A percentile compares a stretch with the other conserved stretches of the same genome.
phyloP scores from a whole-genome alignment of 2,888 invertebrate species.

The Cheilosia urbana region DNA sequence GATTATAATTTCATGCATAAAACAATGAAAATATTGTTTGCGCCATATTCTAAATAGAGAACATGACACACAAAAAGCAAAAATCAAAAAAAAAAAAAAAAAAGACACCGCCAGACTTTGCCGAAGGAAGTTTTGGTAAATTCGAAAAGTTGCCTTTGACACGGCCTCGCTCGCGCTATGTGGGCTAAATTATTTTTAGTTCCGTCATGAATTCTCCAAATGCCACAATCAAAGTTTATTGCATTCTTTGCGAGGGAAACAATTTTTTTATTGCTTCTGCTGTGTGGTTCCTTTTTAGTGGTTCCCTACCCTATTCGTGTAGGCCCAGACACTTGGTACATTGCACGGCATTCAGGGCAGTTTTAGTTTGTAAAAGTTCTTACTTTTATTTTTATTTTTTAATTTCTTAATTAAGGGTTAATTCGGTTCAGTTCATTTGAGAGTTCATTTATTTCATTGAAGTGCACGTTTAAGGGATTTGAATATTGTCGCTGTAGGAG shows the following conservation, averaged over 20 bases:
- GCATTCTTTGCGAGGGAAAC: slow-evolving; percentile 61
- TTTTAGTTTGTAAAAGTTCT: slow-evolving; percentile 35
- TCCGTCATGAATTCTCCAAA: slow-evolving; percentile 54
- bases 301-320: slow-evolving; percentile 18
- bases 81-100: not conserved
- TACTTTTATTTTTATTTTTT: slow-evolving; percentile 21
- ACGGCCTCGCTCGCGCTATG: slow-evolving; percentile 13
- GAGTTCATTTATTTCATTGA: slow-evolving; percentile 44
- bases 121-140: slow-evolving; percentile 10
- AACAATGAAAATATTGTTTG: slow-evolving; percentile 40
- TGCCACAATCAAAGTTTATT: slow-evolving; percentile 65
- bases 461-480: slow-evolving; percentile 8
- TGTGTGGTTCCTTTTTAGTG: slow-evolving; percentile 49
- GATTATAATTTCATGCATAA: slow-evolving; percentile 33
- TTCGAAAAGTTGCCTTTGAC: slow-evolving; percentile 33
- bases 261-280: slow-evolving; percentile 41
- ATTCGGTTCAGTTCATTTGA: slow-evolving; percentile 54
- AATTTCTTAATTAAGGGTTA: slow-evolving; percentile 61
- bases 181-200: slow-evolving; percentile 69
- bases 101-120: too few relatives aligned
- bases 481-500: not conserved
- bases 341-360: slow-evolving; percentile 36
- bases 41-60: slow-evolving; percentile 21
- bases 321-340: slow-evolving; percentile 24
- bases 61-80: not conserved